Conservation (phyloP, 2,888 invertebrate genomes). For the Empis stercorea region DNA sequence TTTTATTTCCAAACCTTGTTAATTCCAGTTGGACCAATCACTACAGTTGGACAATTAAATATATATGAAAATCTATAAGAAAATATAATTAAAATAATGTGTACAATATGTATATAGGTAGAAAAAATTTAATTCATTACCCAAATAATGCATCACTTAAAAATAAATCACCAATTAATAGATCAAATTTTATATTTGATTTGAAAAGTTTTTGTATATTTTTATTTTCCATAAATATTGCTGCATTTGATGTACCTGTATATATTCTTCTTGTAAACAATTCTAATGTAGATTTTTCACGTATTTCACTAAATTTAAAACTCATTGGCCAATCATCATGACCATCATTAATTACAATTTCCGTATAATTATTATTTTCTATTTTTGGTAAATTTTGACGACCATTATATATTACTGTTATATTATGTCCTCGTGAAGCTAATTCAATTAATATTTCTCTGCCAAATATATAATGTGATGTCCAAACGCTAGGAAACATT, state of each 20-base stretch:
- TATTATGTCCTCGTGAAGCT: conserved; percentile 23
- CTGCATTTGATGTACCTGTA: conserved; percentile 30
- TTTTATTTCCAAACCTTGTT: conserved; percentile 17
- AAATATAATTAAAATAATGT: not conserved
- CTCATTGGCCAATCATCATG: conserved; percentile 30
- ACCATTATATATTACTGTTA: conserved; percentile 20
- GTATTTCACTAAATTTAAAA: conserved; percentile 28
- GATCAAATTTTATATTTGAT: conserved; percentile 27
- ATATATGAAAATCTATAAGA: conserved; percentile 28
- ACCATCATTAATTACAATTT: conserved; percentile 27
- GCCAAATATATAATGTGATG: conserved; percentile 32
- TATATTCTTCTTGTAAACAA: conserved; percentile 30
- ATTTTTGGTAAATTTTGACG: not conserved
- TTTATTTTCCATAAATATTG: conserved; percentile 25
- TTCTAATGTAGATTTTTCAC: conserved; percentile 29
- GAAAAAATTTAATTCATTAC: conserved; percentile 16
- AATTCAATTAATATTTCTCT: conserved; percentile 25
- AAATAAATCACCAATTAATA: conserved; percentile 37
- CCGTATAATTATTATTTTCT: conserved; percentile 17
- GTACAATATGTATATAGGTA: not conserved
- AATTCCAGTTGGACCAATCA: conserved; percentile 36
- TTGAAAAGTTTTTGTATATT: conserved; percentile 23
- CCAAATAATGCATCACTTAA: conserved; percentile 38
- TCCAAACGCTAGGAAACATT: conserved; percentile 33
- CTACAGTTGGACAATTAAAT: conserved; percentile 30